These are phyloP conservation scores for Dascillus cervinus DNA, from an alignment of 2,888 invertebrate genomes.

Conservation along the genomic window DNA sequence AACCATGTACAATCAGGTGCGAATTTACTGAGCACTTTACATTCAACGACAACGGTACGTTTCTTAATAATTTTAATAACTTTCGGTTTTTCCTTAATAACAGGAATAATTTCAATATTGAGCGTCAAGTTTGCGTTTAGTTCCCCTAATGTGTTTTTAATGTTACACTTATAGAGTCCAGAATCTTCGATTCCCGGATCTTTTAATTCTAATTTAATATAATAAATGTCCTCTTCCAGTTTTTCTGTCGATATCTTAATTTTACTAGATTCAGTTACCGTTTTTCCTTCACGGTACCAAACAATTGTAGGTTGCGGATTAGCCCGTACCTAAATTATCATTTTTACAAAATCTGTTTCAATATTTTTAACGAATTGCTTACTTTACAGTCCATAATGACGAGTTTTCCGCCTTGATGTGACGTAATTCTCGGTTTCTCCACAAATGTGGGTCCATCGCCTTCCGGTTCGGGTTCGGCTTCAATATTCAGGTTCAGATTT, in stretches of 20 bases:
- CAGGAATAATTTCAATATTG: slow-evolving; percentile 96
- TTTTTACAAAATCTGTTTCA: slow-evolving; percentile 3
- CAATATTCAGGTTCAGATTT: slow-evolving; percentile 92
- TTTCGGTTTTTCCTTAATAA: slow-evolving; percentile 87
- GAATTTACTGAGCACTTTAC: slow-evolving; percentile 87
- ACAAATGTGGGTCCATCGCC: slow-evolving; percentile 92
- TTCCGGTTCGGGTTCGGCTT: slow-evolving; percentile 90
- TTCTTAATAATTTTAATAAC: slow-evolving; percentile 87
- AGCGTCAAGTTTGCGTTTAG: slow-evolving; percentile 94
- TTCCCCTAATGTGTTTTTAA: slow-evolving; percentile 93
- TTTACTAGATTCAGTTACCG: slow-evolving; percentile 74
- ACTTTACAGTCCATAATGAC: slow-evolving; percentile 85
- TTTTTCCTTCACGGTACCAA: slow-evolving; percentile 75
- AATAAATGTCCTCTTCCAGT: slow-evolving; percentile 74
- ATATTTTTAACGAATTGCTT: slow-evolving; percentile 3
- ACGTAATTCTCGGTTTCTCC: slow-evolving; percentile 81
- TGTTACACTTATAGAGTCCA: slow-evolving; percentile 96
- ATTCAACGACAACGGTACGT: slow-evolving; percentile 88
- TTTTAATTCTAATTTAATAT: slow-evolving; percentile 76
- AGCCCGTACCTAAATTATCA: slow-evolving; percentile 41
- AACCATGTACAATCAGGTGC: slow-evolving; percentile 92
- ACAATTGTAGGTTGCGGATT: slow-evolving; percentile 72
- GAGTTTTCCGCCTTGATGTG: slow-evolving; percentile 73
- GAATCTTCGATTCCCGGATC: slow-evolving; percentile 94
- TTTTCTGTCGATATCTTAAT: slow-evolving; percentile 65